Percentiles rank a stretch among this genome's conserved stretches.
Evolutionary conservation across 2,113 vertebrate species (phyloP).

Genomic region (Onychostruthus taczanowskii): DNA sequence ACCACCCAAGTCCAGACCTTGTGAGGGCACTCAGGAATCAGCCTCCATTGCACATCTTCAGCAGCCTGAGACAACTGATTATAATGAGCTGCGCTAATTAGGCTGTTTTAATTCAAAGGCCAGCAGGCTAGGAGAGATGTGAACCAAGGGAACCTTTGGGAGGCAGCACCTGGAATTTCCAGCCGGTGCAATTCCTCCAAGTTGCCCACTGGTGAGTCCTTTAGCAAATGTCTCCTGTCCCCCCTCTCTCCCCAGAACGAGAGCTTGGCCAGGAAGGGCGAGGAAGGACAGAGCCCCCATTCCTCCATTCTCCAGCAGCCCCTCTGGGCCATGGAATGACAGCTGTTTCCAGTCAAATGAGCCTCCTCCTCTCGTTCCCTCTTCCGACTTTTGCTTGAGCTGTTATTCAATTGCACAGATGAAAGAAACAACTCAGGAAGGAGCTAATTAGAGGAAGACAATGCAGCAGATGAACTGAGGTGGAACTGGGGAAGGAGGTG

Average conservation of each 20-base stretch:
- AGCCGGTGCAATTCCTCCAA: background rate
- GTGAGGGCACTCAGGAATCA: background rate
- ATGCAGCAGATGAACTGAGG: background rate
- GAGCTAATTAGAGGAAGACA: slow-evolving; percentile 31
- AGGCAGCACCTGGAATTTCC: slow-evolving; percentile 24
- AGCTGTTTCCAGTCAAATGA: background rate
- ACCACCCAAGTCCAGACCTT: background rate
- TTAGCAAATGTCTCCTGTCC: background rate
- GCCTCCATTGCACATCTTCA: background rate
- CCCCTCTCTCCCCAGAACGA: background rate
- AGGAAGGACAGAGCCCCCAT: background rate
- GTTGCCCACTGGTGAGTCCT: background rate
- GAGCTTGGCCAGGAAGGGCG: background rate
- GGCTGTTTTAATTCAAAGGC: slow-evolving; percentile 37
- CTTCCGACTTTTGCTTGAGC: background rate
- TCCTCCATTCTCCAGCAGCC: background rate
- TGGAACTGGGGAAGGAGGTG: background rate
- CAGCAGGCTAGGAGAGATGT: slow-evolving; percentile 31
- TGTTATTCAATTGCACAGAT: background rate
- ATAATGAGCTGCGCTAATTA: slow-evolving; percentile 27
- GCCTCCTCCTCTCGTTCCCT: background rate
- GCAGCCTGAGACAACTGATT: slow-evolving; percentile 5
- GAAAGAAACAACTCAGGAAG: background rate
- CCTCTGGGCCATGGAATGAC: background rate
- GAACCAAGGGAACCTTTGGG: slow-evolving; percentile 20